Evolutionary conservation across 92 coral and sea anemone genomes (phyloP).

Genomic region (Zoanthus solanderi): DNA sequence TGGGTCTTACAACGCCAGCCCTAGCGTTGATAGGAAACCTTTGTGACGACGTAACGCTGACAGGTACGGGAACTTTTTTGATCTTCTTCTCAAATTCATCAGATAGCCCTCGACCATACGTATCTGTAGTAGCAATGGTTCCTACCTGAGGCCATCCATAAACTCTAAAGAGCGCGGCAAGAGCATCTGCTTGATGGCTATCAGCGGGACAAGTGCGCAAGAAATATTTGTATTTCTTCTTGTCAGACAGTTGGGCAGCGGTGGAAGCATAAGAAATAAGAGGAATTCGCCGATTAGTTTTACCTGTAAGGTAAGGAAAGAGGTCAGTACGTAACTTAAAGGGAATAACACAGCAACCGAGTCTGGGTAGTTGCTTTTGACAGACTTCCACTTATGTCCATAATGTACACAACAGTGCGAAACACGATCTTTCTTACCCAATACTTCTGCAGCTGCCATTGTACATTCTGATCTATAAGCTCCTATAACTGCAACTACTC

Average conservation of each 20-base stretch:
- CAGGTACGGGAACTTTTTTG: slow-evolving; percentile 84
- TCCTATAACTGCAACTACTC: slow-evolving; percentile 95
- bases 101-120: slow-evolving; percentile 90
- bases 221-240: slow-evolving; percentile 90
- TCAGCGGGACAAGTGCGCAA: slow-evolving; percentile 93
- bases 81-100: slow-evolving; percentile 86
- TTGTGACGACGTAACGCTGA: slow-evolving; percentile 86
- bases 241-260: slow-evolving; percentile 89
- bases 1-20: slow-evolving; percentile 93
- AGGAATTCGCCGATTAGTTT: slow-evolving; percentile 81
- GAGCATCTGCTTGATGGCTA: slow-evolving; percentile 89
- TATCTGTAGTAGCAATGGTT: slow-evolving; percentile 88
- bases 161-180: slow-evolving; percentile 83
- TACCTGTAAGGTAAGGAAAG: slow-evolving; percentile 64
- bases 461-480: slow-evolving; percentile 95
- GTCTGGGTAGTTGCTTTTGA: neutral
- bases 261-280: slow-evolving; percentile 98
- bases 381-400: neutral
- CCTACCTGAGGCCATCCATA: slow-evolving; percentile 95
- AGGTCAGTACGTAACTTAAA: neutral
- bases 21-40: slow-evolving; percentile 88
- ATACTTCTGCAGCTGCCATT: slow-evolving; percentile 84
- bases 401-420: no score
- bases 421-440: slow-evolving; percentile 64
- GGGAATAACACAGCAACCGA: neutral